Conservation (phyloP, 2,888 invertebrate genomes). For the Eristalis arbustorum region DNA sequence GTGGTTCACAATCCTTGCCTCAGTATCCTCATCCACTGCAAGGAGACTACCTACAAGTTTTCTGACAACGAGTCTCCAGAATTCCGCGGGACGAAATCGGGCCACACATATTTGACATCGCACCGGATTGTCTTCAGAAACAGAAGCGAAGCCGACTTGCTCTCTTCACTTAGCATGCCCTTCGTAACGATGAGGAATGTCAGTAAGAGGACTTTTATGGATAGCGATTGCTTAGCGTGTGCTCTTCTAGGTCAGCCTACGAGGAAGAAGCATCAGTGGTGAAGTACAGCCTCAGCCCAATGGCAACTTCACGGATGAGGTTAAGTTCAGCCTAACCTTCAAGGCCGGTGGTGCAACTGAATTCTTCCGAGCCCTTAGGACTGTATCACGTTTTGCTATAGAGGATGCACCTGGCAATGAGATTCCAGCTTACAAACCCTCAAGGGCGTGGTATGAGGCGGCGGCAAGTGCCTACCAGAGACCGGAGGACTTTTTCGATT, state of each 20-base stretch:
- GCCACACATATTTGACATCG: slow-evolving; percentile 96
- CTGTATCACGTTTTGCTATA: slow-evolving; percentile 92
- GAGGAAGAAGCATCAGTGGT: slow-evolving; percentile 84
- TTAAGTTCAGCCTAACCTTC: slow-evolving; percentile 96
- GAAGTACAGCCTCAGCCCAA: slow-evolving; percentile 94
- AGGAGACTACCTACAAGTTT: slow-evolving; percentile 93
- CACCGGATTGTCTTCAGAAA: slow-evolving; percentile 97
- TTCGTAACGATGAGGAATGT: slow-evolving; percentile 92
- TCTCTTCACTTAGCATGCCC: slow-evolving; percentile 98
- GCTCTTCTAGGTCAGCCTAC: slow-evolving; percentile 86
- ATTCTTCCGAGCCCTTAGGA: slow-evolving; percentile 96
- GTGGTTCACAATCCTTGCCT: neutral
- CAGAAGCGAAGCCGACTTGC: slow-evolving; percentile 86
- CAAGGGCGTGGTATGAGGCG: slow-evolving; percentile 89
- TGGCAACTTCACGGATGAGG: slow-evolving; percentile 97
- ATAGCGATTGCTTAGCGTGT: slow-evolving; percentile 83
- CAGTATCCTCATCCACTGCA: slow-evolving; percentile 95
- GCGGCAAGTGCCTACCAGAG: slow-evolving; percentile 95
- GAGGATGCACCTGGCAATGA: slow-evolving; percentile 75
- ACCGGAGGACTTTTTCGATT: slow-evolving; percentile 94
- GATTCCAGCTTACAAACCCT: slow-evolving; percentile 89
- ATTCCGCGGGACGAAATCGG: slow-evolving; percentile 91
- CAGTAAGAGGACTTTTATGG: slow-evolving; percentile 79
- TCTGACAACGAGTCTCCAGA: slow-evolving; percentile 87
- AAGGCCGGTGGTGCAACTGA: slow-evolving; percentile 98